Percentiles rank a stretch among this genome's conserved stretches.
These are phyloP conservation scores for Pterophyllum scalare DNA, from an alignment of 2,113 vertebrate species.

Conservation along the genomic window DNA sequence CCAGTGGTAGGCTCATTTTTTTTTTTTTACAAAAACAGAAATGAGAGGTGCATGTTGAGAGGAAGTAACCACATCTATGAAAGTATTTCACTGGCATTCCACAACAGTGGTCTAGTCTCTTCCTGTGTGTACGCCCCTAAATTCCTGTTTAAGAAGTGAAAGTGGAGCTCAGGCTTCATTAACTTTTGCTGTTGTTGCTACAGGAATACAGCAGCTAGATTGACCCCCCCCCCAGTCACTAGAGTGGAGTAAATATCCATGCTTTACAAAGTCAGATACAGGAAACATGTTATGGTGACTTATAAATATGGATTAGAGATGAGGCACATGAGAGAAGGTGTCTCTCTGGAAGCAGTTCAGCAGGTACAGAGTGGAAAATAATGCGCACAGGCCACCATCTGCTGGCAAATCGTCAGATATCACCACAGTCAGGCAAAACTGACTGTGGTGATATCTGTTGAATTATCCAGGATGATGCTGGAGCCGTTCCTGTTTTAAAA, in stretches of 20 bases:
- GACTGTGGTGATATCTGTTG: not conserved
- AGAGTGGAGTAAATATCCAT: not conserved
- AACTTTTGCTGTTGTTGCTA: not conserved
- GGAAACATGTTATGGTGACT: not conserved
- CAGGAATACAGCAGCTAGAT: not conserved
- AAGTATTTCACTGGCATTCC: not conserved
- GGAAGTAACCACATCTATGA: not conserved
- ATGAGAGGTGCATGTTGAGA: not conserved
- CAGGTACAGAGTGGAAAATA: not conserved
- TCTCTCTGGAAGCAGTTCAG: constrained; percentile 3
- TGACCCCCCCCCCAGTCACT: too few relatives aligned
- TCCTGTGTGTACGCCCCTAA: not conserved
- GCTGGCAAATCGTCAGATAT: constrained; percentile 27
- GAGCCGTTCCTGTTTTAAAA: not conserved
- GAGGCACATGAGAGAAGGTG: not conserved
- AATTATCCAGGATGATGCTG: not conserved
- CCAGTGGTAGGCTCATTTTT: too few relatives aligned
- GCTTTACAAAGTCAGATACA: constrained; percentile 8
- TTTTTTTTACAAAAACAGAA: not conserved
- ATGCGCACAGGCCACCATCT: constrained; percentile 55
- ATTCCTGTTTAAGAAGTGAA: constrained; percentile 4
- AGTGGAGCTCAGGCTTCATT: not conserved
- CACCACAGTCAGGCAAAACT: not conserved
- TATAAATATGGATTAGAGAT: constrained; percentile 11
- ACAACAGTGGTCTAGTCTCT: too few relatives aligned